phyloP scores from a whole-genome alignment of 2,113 vertebrate species.

The Colius striatus region DNA sequence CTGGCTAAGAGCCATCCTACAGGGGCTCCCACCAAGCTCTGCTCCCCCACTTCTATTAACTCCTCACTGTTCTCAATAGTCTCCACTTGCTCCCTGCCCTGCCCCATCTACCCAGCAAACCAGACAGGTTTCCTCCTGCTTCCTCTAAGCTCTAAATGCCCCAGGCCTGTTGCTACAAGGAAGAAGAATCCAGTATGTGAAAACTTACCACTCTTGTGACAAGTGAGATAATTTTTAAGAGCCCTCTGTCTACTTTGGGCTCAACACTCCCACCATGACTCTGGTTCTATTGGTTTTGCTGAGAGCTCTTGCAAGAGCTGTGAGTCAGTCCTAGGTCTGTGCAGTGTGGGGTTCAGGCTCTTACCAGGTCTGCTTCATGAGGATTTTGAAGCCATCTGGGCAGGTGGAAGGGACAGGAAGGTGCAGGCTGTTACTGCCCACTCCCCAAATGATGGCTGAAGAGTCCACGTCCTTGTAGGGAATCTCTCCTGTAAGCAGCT shows the following conservation, averaged over 20 bases:
- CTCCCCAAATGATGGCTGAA: constrained; percentile 98
- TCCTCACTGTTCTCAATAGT: neutral
- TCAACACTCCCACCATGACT: neutral
- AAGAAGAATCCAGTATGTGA: neutral
- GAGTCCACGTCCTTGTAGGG: constrained; percentile 99
- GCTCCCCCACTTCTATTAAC: no score
- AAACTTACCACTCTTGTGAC: fast-evolving
- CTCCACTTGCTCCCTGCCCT: neutral
- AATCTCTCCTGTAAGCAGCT: constrained; percentile 95
- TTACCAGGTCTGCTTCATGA: constrained; percentile 99
- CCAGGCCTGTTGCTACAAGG: neutral
- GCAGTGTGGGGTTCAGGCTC: neutral
- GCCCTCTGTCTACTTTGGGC: neutral
- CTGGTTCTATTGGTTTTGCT: neutral
- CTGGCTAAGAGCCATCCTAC: neutral
- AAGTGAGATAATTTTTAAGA: neutral
- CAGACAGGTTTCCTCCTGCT: neutral
- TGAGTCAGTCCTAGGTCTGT: neutral
- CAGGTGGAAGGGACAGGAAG: constrained; percentile 97
- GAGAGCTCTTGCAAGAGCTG: neutral
- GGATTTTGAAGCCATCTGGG: constrained; percentile 98
- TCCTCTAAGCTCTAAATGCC: neutral
- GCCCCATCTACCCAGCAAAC: neutral
- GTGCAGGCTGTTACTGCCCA: constrained; percentile 97
- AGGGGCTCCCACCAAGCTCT: neutral